Base-by-base conservation (phyloP, 2,113 vertebrate species). In the Procapra przewalskii region DNA sequence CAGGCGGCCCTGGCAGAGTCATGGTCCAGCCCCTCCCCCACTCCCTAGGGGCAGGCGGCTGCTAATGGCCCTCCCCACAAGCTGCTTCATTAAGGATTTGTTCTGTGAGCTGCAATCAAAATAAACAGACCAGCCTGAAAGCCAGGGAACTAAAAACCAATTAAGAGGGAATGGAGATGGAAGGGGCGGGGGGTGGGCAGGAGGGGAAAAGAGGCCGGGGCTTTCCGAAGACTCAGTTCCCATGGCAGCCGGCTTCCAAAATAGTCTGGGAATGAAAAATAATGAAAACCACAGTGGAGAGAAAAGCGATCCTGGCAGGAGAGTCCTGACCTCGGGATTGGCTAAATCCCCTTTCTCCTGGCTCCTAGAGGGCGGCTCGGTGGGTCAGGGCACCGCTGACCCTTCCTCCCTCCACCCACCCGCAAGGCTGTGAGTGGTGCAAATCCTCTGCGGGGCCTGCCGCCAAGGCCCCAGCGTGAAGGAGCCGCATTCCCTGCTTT, bases 21-120 rank as follows among this genome's bases (percentile, higher is more conserved):
- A 60, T 5, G 97, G 98, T 97, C 97, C 97, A 79, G 90, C 88
- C 62, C 97, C 98, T 97, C 97, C 71, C 81, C 88, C 79, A 82
- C 79, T 94, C 98, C 93, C 95, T 96, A 52, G 48, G 98, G 98
- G 98, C 95, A 98, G 98, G 98, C 98, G 52, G 96, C 97, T 98
- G 96, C 98, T 98, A 98, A 99, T 98, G 98, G 98, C 97, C 98
- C 98, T 98, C 98, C 96, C 96, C 96, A 95, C 95, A 98, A 98
- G 98, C 97, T 97, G 60, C 85, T 93, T 98, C 99, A 98, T 99
- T 99, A 98, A 98, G 97, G 93, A 98, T 98, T 98, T 99, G 96
- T 98, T 98, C 98, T 98, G 98, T 96, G 50, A 98, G 98, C 97
- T 93, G 91, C 96, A 99, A 98, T 98, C 97, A 99, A 99, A 99